These are phyloP conservation scores for Plutomurus gul DNA, from an alignment of 1,140 invertebrate species.

Conservation along the genomic window DNA sequence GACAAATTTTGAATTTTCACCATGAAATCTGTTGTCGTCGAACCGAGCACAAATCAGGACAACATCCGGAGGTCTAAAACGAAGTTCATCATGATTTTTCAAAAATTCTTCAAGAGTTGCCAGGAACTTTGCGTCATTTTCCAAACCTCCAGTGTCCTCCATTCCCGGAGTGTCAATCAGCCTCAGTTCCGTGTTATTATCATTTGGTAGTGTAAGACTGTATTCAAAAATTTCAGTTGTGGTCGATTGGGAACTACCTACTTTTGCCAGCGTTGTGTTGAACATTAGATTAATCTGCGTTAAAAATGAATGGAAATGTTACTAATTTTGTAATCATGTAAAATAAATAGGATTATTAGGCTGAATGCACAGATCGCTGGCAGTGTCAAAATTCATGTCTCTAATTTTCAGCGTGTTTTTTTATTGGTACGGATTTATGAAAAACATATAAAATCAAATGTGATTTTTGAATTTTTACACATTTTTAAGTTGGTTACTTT, in stretches of 20 bases:
- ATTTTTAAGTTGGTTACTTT: too few species aligned
- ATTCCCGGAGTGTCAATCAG: neutral
- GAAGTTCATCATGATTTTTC: neutral
- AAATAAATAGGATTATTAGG: too few species aligned
- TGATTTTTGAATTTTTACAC: too few species aligned
- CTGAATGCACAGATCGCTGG: too few species aligned
- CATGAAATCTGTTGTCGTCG: slow-evolving; percentile 2
- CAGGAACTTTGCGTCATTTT: slow-evolving; percentile 6
- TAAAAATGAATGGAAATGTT: neutral
- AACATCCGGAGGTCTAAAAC: neutral
- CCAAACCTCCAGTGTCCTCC: neutral
- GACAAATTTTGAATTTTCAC: neutral
- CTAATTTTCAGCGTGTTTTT: too few species aligned
- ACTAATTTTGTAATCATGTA: too few species aligned
- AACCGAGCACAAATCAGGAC: neutral
- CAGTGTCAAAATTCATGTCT: too few species aligned
- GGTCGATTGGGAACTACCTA: neutral
- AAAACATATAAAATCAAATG: too few species aligned
- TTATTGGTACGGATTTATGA: too few species aligned
- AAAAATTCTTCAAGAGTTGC: neutral
- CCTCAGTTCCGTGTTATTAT: neutral
- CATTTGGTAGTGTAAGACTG: neutral
- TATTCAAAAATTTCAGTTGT: neutral
- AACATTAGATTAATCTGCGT: neutral
- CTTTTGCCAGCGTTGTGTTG: neutral